A percentile compares a stretch with the other conserved stretches of the same genome.
phyloP scores from a whole-genome alignment of 2,888 invertebrate genomes.

The Epinotia bilunana region DNA sequence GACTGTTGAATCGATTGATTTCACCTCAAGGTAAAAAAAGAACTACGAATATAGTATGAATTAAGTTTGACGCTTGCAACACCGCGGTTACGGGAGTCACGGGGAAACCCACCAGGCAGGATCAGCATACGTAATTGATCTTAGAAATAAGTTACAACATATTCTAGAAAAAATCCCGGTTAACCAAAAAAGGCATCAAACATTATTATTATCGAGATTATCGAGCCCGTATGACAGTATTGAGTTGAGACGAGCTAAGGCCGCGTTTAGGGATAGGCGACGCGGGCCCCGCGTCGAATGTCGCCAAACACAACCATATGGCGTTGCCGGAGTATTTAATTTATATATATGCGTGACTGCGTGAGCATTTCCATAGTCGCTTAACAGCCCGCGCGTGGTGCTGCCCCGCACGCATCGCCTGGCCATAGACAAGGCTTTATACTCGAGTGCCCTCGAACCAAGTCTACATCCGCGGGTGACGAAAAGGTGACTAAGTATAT shows the following conservation, averaged over 20 bases:
- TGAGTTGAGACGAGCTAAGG: neutral
- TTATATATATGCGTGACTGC: too few species aligned
- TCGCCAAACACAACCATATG: too few species aligned
- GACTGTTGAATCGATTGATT: neutral
- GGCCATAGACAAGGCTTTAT: too few species aligned
- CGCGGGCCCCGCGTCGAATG: too few species aligned
- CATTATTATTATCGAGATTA: too few species aligned
- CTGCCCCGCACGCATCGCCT: too few species aligned
- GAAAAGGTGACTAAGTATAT: neutral
- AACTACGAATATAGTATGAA: neutral
- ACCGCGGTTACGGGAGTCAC: conserved; percentile 72
- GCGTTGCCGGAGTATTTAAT: too few species aligned
- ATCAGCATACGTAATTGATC: conserved; percentile 58
- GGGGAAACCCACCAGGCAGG: conserved; percentile 55
- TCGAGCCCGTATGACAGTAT: neutral
- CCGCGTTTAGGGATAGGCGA: too few species aligned
- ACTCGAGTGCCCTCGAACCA: neutral
- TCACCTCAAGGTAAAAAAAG: conserved; percentile 4
- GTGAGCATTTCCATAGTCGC: too few species aligned
- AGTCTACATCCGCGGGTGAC: neutral
- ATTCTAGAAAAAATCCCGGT: neutral
- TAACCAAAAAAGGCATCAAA: neutral
- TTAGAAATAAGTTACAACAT: conserved; percentile 16
- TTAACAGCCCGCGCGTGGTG: too few species aligned
- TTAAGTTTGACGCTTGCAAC: conserved; percentile 42